Conservation (phyloP, 1,140 invertebrate species). For the Pseudachorutes palmiensis region DNA sequence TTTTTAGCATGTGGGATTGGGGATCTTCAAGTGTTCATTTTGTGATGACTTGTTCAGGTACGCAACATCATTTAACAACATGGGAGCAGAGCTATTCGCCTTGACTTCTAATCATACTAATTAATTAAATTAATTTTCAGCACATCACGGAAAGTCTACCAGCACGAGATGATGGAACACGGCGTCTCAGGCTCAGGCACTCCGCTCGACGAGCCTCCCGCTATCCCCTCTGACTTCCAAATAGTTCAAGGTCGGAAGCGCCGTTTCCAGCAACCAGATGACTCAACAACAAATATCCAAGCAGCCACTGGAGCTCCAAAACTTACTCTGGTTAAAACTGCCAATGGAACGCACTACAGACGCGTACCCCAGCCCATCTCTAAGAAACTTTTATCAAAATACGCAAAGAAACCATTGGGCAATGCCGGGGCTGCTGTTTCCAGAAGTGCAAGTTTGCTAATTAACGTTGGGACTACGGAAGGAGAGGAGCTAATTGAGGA, state of each 20-base stretch:
- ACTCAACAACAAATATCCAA: neutral
- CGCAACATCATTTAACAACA: no score
- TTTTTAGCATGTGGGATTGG: conserved; percentile 28
- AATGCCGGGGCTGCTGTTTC: no score
- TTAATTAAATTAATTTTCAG: no score
- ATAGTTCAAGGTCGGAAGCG: conserved; percentile 4
- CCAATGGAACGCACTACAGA: conserved; percentile 19
- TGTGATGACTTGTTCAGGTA: conserved; percentile 25
- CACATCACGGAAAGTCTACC: conserved; percentile 23
- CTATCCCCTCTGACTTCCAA: conserved; percentile 10
- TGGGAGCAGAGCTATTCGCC: no score
- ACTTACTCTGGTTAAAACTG: conserved; percentile 15
- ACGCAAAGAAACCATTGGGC: conserved; percentile 1
- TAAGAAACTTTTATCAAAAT: conserved; percentile 4
- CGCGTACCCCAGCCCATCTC: neutral
- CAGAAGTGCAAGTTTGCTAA: no score
- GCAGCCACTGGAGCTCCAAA: neutral
- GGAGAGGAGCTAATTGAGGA: conserved; percentile 11
- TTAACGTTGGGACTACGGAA: neutral
- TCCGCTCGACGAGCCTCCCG: conserved; percentile 1
- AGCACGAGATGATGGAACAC: conserved; percentile 31
- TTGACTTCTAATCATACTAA: no score
- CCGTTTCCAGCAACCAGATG: neutral
- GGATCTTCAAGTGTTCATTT: conserved; percentile 32
- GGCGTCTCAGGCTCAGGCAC: neutral